Percentiles rank a stretch among this genome's conserved stretches.
Conservation (phyloP, 2,888 invertebrate genomes). For the Drosophila crucigera region DNA sequence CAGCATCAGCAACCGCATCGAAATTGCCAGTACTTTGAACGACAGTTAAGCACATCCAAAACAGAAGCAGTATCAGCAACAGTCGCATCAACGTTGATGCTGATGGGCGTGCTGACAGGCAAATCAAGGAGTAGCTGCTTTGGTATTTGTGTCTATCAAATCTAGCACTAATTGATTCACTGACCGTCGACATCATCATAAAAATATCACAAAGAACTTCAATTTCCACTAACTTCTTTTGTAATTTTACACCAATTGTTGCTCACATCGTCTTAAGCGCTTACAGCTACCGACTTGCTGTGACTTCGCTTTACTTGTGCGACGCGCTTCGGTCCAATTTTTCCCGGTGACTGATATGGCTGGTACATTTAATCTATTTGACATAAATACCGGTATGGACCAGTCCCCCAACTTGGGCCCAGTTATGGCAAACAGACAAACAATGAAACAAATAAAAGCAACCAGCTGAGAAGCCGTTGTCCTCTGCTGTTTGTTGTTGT, state of each 20-base stretch:
- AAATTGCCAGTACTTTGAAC: conserved; percentile 47
- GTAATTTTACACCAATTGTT: conserved; percentile 1
- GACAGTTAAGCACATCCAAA: conserved; percentile 44
- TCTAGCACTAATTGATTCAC: conserved; percentile 44
- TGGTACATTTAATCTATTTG: conserved; percentile 57
- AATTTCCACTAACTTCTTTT: conserved; percentile 1
- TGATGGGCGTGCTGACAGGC: conserved; percentile 30
- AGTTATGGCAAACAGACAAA: conserved; percentile 18
- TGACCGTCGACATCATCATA: conserved; percentile 21
- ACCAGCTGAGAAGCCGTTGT: conserved; percentile 32
- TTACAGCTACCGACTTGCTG: conserved; percentile 12
- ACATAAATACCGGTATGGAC: conserved; percentile 59
- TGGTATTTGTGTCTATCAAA: neutral
- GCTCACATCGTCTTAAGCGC: conserved; percentile 32
- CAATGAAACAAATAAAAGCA: conserved; percentile 23
- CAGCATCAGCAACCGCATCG: conserved; percentile 25
- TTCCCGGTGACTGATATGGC: conserved; percentile 54
- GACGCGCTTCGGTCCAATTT: conserved; percentile 50
- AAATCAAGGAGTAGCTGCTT: conserved; percentile 7
- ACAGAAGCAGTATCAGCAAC: conserved; percentile 37
- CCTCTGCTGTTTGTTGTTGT: conserved; percentile 22
- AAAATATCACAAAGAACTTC: conserved; percentile 1
- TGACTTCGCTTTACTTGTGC: conserved; percentile 27
- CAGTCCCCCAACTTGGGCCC: conserved; percentile 4
- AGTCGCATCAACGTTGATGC: conserved; percentile 26